Evolutionary conservation across 1,140 invertebrate genomes (phyloP).

Genomic region (Diachasma alloeum): DNA sequence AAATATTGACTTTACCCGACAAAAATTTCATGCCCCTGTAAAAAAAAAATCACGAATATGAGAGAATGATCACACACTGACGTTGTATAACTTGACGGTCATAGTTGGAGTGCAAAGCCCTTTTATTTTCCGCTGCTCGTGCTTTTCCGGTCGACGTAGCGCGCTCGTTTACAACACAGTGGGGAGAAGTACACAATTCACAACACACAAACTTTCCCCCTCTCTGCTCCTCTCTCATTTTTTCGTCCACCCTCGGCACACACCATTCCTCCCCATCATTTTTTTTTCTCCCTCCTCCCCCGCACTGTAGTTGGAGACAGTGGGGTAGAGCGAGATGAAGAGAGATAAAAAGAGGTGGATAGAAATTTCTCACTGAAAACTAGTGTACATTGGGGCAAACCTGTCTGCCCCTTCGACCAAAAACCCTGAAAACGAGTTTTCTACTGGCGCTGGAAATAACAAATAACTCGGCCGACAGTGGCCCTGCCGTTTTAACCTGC

Average conservation of each 20-base stretch:
- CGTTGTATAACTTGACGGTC: not conserved
- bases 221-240: not conserved
- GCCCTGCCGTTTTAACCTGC: too few species aligned
- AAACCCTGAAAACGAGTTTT: not conserved
- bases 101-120: not conserved
- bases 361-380: too few species aligned
- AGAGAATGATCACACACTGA: not conserved
- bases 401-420: not conserved
- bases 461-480: not conserved
- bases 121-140: not conserved
- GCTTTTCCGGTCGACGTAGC: not conserved
- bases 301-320: not conserved
- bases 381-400: not conserved
- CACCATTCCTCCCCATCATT: not conserved
- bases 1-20: too few species aligned
- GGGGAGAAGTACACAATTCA: conserved; percentile 2
- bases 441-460: too few species aligned
- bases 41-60: not conserved
- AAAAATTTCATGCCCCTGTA: not conserved
- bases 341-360: too few species aligned
- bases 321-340: too few species aligned
- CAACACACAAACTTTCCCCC: not conserved
- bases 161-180: not conserved
- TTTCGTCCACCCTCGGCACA: not conserved
- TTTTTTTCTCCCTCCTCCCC: not conserved